Evolutionary conservation across 2,888 invertebrate species (phyloP), one percentile per base, ranked within the genome.

Genomic region (Temnothorax rugatulus): DNA sequence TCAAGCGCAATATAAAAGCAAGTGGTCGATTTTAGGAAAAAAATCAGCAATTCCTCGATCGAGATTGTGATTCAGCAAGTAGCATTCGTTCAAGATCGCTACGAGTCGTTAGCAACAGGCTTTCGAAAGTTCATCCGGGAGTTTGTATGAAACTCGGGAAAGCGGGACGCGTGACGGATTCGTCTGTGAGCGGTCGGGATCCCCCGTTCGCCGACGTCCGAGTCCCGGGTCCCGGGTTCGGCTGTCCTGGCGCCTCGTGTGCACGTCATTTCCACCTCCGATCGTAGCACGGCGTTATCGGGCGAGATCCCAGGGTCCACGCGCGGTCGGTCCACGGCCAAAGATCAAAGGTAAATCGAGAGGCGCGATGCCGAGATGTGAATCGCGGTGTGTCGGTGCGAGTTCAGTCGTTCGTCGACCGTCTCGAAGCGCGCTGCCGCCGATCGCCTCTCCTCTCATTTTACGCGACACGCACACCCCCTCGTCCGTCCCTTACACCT

Each of bases 281-380:
- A 68, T 52, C 47, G 9, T 63, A 44, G 69, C 54, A 4, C 5
- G 41, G 79, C 25, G 38, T 81, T 50, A 83, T 61, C 59, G 29
- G 21, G 7, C 34, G 34, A 44, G 52, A 41, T 64, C 50, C 52
- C 73, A 64, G 18, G 29, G 47, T 69, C 69, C 41, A 59, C 63
- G 44, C 47, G 18, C 59, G 38, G 59, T 52, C 82, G 71, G 82
- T 83, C 61, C 38, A 71, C 64, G 89, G 66, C 79, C 92, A 87
- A 88, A 88, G 92, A 85, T 87, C 91, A 90, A 92, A 92, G 89
- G 87, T 92, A 76, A 63, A 63, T 41, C 71, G 59, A 18, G 66
- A 77, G 54, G 73, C 71, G 50, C 18, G 50, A 52, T 34, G 25
- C 18, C 29, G n/a, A 13, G 50, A 52, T 34, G 44, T 29, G n/a